phyloP scores from a whole-genome alignment of 2,113 vertebrate genomes.

The Tupaia tana region DNA sequence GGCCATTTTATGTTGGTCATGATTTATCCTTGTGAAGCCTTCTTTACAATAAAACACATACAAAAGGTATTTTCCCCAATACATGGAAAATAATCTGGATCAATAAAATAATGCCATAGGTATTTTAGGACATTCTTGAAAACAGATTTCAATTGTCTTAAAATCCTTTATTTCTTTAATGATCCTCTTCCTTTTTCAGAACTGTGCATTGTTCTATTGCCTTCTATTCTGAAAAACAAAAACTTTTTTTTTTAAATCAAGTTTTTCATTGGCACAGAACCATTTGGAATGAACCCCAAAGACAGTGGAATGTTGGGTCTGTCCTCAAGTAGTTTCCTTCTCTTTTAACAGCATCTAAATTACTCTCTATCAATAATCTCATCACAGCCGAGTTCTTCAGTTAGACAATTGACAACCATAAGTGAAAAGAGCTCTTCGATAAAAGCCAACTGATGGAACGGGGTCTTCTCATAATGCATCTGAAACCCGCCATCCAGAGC shows the following conservation, averaged over 20 bases:
- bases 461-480: constrained; percentile 78
- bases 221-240: constrained; percentile 54
- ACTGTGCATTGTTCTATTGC: constrained; percentile 48
- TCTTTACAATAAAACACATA: neutral
- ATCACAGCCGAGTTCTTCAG: constrained; percentile 79
- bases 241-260: neutral
- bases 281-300: constrained; percentile 48
- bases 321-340: constrained; percentile 69
- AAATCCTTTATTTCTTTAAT: neutral
- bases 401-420: constrained; percentile 79
- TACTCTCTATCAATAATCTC: constrained; percentile 78
- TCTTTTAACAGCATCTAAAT: constrained; percentile 18
- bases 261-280: constrained; percentile 54
- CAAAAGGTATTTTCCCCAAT: neutral
- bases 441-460: constrained; percentile 77
- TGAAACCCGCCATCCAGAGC: constrained; percentile 73
- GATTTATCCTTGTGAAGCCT: constrained; percentile 41
- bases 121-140: constrained; percentile 35
- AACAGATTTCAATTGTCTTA: constrained; percentile 45
- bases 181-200: neutral
- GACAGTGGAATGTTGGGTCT: constrained; percentile 43
- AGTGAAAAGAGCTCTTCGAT: constrained; percentile 81
- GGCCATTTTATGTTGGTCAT: constrained; percentile 4
- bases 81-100: constrained; percentile 42
- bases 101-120: neutral